Evolutionary conservation across 2,888 invertebrate species (phyloP).

Genomic region (Lumbricus terrestris): DNA sequence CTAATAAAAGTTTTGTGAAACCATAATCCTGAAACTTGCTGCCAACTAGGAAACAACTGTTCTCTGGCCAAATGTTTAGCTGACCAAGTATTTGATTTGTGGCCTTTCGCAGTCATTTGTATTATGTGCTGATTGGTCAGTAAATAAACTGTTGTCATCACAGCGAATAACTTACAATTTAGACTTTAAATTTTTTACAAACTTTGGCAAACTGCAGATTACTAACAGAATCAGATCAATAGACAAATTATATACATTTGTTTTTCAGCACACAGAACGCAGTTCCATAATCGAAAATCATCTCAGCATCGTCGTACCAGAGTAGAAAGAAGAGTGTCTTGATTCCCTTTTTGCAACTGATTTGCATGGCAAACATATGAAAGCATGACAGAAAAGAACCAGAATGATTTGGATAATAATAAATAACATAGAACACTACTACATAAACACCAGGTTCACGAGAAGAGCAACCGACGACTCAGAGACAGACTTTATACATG

Average conservation of each 20-base stretch:
- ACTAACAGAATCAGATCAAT: not conserved
- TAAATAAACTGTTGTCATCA: not conserved
- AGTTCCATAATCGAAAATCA: not conserved
- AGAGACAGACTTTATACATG: not conserved
- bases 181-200: not conserved
- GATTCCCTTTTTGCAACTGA: not conserved
- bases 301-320: not conserved
- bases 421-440: not conserved
- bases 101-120: not conserved
- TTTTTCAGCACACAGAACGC: not conserved
- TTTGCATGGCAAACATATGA: not conserved
- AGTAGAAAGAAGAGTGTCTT: constrained; percentile 3
- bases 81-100: not conserved
- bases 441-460: constrained; percentile 3
- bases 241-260: not conserved
- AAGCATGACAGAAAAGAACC: not conserved
- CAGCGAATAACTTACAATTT: not conserved
- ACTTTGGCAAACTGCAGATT: not conserved
- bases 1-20: not conserved
- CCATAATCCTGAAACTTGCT: not conserved
- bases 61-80: not conserved
- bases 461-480: not conserved
- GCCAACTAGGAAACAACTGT: not conserved
- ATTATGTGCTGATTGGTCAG: not conserved
- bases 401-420: not conserved